Evolutionary conservation across 2,113 vertebrate species (phyloP), one percentile per base, ranked within the genome.

Genomic region (Scophthalmus maximus): DNA sequence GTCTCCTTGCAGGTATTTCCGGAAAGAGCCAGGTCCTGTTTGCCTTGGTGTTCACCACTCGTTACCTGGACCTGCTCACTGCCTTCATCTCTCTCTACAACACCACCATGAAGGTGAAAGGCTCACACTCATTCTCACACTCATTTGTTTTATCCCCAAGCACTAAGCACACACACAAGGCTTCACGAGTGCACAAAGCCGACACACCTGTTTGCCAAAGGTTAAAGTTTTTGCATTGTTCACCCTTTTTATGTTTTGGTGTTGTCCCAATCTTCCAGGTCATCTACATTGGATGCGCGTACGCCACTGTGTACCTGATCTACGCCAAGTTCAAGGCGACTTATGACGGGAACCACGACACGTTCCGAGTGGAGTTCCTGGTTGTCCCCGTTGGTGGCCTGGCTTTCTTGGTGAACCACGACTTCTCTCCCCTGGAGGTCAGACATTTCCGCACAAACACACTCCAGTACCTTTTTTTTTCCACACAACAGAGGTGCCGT

Each of bases 11-110:
- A 99, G 98, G 98, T 89, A 99, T 99, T 90, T 99, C 98, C 80
- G 98, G 97, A 60, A 99, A 99, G 93, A 99, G 98, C 89, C 98
- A 99, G 93, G 92, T 98, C 86, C 95, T 99, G 65, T 99, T 99
- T 92, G 97, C 96, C 82, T 84, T 99, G 94, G 96, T 99, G 83
- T 99, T 99, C 92, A 98, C 97, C 70, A 99, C 97, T 55, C 96
- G 98, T 68, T 99, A 99, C 91, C 93, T 99, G 95, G 98, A 99
- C 90, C 95, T 99, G 85, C 96, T 99, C 88, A 99, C 96, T 55
- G 94, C 97, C 44, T 99, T 97, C 93, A 98, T 99, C 92, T 99
- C 98, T 49, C 91, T 99, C 72, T 99, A 99, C 93, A 99, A 99
- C 90, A 97, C 97, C 78, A 94, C 90, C 89, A 99, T 99, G 98